phyloP scores from a whole-genome alignment of 92 coral and sea anemone species.

The Umimayanthus kanabou region DNA sequence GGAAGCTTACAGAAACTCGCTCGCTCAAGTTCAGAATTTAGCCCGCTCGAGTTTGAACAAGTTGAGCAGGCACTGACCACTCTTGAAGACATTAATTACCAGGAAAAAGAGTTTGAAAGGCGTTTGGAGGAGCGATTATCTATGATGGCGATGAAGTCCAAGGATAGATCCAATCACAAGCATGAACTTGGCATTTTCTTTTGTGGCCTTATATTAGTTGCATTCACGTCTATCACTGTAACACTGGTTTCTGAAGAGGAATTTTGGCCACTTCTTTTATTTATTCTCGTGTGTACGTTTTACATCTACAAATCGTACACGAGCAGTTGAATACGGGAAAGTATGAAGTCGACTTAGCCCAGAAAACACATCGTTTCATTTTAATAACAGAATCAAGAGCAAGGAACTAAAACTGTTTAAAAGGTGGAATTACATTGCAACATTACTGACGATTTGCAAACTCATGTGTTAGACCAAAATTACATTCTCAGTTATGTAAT shows the following conservation, averaged over 20 bases:
- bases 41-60: constrained; percentile 3
- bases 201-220: constrained; percentile 4
- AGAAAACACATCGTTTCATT: too few species aligned
- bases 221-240: constrained; percentile 12
- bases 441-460: neutral
- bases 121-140: neutral
- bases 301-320: constrained; percentile 18
- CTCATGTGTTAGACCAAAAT: neutral
- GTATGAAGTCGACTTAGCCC: neutral
- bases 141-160: neutral
- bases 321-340: neutral
- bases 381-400: neutral
- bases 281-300: neutral
- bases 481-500: too few species aligned
- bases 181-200: constrained; percentile 10
- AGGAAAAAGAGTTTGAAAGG: constrained; percentile 10
- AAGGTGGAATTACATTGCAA: too few species aligned
- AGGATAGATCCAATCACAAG: neutral
- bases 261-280: constrained; percentile 7
- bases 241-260: constrained; percentile 14
- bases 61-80: neutral
- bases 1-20: constrained; percentile 7
- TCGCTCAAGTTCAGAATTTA: neutral
- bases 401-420: neutral
- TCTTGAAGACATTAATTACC: neutral